phyloP scores from a whole-genome alignment of 2,113 vertebrate genomes.

The Pimephales promelas region DNA sequence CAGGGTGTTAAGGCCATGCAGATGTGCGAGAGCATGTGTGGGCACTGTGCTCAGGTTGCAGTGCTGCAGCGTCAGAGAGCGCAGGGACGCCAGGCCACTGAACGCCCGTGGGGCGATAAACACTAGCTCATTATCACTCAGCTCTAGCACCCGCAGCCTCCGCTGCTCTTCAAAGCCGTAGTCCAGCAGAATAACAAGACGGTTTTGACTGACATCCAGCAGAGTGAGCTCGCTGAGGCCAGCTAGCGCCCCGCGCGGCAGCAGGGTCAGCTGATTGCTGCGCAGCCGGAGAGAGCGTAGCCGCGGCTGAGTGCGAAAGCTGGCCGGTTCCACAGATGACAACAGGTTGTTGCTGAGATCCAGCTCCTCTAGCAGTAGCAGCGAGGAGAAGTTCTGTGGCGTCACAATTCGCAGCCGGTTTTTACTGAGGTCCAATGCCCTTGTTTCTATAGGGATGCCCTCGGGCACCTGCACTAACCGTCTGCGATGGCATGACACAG shows the following conservation, averaged over 20 bases:
- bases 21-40: slow-evolving; percentile 73
- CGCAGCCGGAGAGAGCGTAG: slow-evolving; percentile 89
- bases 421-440: slow-evolving; percentile 91
- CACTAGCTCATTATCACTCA: slow-evolving; percentile 94
- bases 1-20: slow-evolving; percentile 71
- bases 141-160: slow-evolving; percentile 87
- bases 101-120: slow-evolving; percentile 95
- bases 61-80: slow-evolving; percentile 89
- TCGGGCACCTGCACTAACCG: slow-evolving; percentile 87
- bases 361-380: slow-evolving; percentile 92
- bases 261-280: slow-evolving; percentile 92
- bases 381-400: slow-evolving; percentile 93
- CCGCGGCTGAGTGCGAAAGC: slow-evolving; percentile 90
- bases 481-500: slow-evolving; percentile 92
- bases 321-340: slow-evolving; percentile 88
- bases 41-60: slow-evolving; percentile 91
- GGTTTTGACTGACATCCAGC: slow-evolving; percentile 96
- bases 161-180: slow-evolving; percentile 97
- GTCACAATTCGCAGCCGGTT: slow-evolving; percentile 93
- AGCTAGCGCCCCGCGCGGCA: slow-evolving; percentile 89
- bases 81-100: slow-evolving; percentile 89
- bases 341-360: slow-evolving; percentile 95
- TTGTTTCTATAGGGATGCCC: slow-evolving; percentile 93
- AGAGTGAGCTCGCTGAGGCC: slow-evolving; percentile 92
- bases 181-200: slow-evolving; percentile 95